These are phyloP conservation scores for Brachyhypopomus occidentalis DNA, from an alignment of 2,113 vertebrate genomes.

Conservation along the genomic window DNA sequence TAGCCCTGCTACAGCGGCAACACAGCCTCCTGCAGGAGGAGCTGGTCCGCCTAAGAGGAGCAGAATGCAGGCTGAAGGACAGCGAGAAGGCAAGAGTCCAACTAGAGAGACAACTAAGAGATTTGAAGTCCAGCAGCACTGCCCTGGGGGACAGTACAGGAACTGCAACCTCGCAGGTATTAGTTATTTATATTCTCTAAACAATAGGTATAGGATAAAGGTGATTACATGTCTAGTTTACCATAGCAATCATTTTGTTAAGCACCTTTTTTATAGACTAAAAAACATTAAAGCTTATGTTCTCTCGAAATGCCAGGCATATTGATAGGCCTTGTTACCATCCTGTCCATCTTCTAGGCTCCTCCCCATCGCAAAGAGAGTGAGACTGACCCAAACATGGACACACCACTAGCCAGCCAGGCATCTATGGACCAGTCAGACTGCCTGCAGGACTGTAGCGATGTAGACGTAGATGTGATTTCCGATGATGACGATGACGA, in stretches of 20 bases:
- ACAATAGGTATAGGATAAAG: background rate
- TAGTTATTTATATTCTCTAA: background rate
- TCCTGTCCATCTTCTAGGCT: conserved; percentile 6
- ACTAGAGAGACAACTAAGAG: conserved; percentile 71
- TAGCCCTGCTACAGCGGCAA: conserved; percentile 83
- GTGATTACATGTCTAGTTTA: too few species aligned
- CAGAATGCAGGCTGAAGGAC: conserved; percentile 81
- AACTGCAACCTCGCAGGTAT: conserved; percentile 37
- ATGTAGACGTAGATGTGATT: conserved; percentile 74
- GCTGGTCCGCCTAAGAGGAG: conserved; percentile 77
- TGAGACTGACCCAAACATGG: conserved; percentile 27
- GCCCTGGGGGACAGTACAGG: conserved; percentile 34
- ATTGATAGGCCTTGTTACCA: background rate
- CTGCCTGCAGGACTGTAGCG: conserved; percentile 72
- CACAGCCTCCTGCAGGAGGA: conserved; percentile 86
- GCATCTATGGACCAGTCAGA: conserved; percentile 57
- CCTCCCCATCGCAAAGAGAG: conserved; percentile 41
- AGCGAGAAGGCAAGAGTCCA: conserved; percentile 78
- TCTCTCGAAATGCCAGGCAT: too few species aligned
- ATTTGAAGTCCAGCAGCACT: conserved; percentile 61
- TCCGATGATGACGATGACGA: conserved; percentile 74
- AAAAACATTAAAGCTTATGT: too few species aligned
- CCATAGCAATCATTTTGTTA: too few species aligned
- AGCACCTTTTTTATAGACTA: too few species aligned
- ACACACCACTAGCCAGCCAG: conserved; percentile 35